Evolutionary conservation across 2,113 vertebrate genomes (phyloP).

Genomic region (Cebidichthys violaceus): DNA sequence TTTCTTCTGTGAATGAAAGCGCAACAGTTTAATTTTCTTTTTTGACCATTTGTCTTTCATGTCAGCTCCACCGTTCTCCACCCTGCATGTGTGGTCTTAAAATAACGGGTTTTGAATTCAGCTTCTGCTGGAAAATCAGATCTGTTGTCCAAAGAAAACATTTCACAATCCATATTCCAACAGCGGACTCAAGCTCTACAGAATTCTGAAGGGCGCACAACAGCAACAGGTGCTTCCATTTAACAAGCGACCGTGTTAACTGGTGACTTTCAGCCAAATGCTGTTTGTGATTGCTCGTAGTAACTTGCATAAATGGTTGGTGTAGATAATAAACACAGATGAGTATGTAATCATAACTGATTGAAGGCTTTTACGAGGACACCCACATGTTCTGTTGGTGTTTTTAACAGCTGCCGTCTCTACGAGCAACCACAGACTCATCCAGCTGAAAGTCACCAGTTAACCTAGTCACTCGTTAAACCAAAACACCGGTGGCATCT

Average conservation of each 20-base stretch:
- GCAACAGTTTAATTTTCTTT: neutral
- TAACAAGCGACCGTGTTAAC: neutral
- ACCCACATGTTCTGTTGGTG: neutral
- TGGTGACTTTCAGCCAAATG: neutral
- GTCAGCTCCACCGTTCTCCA: constrained; percentile 40
- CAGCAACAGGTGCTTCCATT: neutral
- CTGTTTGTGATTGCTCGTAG: neutral
- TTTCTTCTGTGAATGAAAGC: constrained; percentile 1
- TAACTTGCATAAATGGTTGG: neutral
- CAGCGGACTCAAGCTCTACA: neutral
- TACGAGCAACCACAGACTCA: neutral
- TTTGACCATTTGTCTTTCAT: neutral
- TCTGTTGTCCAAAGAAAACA: too few species aligned
- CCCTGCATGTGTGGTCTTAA: constrained; percentile 2
- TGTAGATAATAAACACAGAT: neutral
- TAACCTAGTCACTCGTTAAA: neutral
- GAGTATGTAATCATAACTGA: neutral
- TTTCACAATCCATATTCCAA: neutral
- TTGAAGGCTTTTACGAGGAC: neutral
- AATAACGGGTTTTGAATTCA: neutral
- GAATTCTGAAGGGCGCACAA: neutral
- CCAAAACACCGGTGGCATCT: neutral
- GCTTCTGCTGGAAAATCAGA: neutral
- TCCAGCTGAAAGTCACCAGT: neutral
- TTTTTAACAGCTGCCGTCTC: neutral